phyloP scores from a whole-genome alignment of 2,113 vertebrate species.

The Phrynocephalus versicolor region DNA sequence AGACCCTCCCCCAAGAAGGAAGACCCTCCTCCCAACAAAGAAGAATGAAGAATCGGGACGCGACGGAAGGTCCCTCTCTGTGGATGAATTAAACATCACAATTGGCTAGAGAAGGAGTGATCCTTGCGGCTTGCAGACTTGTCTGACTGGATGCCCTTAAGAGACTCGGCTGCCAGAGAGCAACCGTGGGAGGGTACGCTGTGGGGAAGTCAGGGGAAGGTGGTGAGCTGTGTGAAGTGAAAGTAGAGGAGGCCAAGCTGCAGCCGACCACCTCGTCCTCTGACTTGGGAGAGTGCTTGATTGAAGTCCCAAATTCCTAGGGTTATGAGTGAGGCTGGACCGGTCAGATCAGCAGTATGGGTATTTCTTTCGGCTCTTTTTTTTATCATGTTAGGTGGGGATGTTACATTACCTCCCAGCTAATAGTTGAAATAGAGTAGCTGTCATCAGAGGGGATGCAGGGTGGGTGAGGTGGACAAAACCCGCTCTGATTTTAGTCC shows the following conservation, averaged over 20 bases:
- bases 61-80: neutral
- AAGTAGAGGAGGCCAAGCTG: neutral
- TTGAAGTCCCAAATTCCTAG: neutral
- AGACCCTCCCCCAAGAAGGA: neutral
- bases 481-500: neutral
- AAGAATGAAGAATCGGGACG: neutral
- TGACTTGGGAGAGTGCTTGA: neutral
- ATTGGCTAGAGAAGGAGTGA: neutral
- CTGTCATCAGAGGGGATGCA: neutral
- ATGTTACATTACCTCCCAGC: no score
- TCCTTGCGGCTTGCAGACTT: neutral
- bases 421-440: neutral
- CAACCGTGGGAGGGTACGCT: no score
- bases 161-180: neutral
- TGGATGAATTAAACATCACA: slow-evolving; percentile 11
- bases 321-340: neutral
- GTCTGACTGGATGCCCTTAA: neutral
- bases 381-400: neutral
- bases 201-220: neutral
- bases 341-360: neutral
- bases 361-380: neutral
- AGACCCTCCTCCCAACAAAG: neutral
- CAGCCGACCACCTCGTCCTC: neutral
- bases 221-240: neutral
- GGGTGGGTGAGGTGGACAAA: neutral